Conservation (phyloP, 2,888 invertebrate genomes). For the Drosophila trichaetosa region DNA sequence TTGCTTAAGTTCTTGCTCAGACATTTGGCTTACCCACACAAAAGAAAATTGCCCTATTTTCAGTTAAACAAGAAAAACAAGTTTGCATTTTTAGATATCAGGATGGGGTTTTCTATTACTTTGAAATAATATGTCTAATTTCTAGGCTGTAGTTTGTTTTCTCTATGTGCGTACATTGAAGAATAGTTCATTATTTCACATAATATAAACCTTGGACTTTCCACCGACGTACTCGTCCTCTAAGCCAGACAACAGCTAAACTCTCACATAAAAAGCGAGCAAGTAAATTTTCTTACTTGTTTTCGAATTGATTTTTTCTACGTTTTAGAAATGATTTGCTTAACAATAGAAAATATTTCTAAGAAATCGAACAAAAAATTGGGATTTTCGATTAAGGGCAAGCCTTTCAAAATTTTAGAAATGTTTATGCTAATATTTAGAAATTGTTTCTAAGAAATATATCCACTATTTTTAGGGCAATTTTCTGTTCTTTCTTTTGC, state of each 20-base stretch:
- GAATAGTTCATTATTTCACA: not conserved
- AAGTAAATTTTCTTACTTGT: not conserved
- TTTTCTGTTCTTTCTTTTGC: not conserved
- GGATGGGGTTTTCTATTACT: not conserved
- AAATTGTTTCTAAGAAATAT: not conserved
- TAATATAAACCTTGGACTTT: too few species aligned
- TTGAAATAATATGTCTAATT: not conserved
- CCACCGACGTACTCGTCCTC: too few species aligned
- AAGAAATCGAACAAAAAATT: not conserved
- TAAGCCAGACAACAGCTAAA: not conserved
- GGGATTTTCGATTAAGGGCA: not conserved
- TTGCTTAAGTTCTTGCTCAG: not conserved
- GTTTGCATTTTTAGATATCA: not conserved
- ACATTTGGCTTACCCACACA: not conserved
- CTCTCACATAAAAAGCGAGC: not conserved
- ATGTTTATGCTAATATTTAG: not conserved
- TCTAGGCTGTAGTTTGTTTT: not conserved
- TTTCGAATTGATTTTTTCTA: not conserved
- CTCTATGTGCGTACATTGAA: not conserved
- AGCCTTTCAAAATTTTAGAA: not conserved
- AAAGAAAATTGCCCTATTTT: not conserved
- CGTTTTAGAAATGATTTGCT: not conserved
- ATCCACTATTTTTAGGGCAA: not conserved
- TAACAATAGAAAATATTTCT: not conserved
- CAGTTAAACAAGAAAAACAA: not conserved